phyloP scores from a whole-genome alignment of 2,797 vertebrate genomes.

The Acanthiza pusilla region DNA sequence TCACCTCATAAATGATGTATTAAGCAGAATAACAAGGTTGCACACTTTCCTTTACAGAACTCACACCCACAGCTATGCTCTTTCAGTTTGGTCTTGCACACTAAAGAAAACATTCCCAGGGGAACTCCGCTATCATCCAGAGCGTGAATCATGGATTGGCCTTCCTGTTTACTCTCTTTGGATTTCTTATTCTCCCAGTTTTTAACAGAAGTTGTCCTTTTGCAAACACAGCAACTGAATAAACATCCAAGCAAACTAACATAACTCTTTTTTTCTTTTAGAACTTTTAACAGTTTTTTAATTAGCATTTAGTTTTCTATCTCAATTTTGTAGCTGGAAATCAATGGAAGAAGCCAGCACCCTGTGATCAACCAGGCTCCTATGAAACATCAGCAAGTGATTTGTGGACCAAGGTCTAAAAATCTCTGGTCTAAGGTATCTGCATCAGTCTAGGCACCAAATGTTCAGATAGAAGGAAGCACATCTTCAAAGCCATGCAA shows the following conservation, averaged over 20 bases:
- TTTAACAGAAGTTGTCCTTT: background rate
- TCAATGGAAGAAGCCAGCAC: background rate
- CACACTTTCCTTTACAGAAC: background rate
- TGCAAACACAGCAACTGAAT: background rate
- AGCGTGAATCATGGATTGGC: background rate
- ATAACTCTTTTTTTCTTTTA: background rate
- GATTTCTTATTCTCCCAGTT: background rate
- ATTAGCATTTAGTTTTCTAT: background rate
- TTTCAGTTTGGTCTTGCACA: background rate
- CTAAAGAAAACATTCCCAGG: background rate
- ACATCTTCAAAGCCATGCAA: slow-evolving; percentile 23
- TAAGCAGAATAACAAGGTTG: background rate
- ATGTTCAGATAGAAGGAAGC: slow-evolving; percentile 37
- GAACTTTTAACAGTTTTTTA: background rate
- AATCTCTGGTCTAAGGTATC: slow-evolving; percentile 1
- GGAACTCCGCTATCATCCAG: background rate
- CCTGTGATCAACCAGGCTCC: background rate
- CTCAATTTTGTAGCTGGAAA: background rate
- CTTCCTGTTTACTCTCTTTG: background rate
- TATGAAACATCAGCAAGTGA: background rate
- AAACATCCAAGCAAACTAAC: background rate
- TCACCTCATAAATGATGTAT: background rate
- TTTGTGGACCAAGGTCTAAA: background rate
- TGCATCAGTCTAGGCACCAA: slow-evolving; percentile 24
- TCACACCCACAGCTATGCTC: background rate